Evolutionary conservation across 2,888 invertebrate species (phyloP).

Genomic region (Yponomeuta plumbellus): DNA sequence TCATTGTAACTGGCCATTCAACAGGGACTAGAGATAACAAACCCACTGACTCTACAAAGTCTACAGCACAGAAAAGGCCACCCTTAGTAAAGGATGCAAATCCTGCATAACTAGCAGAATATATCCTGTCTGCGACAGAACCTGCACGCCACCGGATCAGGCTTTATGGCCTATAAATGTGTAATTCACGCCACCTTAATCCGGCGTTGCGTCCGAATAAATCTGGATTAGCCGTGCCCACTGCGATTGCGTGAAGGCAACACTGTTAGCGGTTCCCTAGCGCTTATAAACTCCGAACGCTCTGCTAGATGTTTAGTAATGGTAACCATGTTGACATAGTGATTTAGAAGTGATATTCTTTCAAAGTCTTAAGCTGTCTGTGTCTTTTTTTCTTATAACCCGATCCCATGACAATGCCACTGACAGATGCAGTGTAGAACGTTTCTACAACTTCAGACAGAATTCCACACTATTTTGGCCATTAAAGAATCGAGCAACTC

Average conservation of each 20-base stretch:
- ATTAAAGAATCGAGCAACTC: too few species aligned
- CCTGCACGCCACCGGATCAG: conserved; percentile 71
- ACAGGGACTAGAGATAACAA: too few species aligned
- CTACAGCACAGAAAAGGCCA: conserved; percentile 13
- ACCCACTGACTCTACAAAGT: neutral
- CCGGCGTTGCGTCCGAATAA: conserved; percentile 65
- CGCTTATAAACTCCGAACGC: neutral
- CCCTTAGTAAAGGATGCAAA: conserved; percentile 2
- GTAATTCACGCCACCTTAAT: conserved; percentile 76
- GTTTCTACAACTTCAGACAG: too few species aligned
- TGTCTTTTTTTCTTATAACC: too few species aligned
- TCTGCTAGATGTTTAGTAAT: neutral
- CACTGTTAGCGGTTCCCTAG: neutral
- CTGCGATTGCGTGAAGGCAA: conserved; percentile 48
- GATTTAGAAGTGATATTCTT: too few species aligned
- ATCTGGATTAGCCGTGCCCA: conserved; percentile 71
- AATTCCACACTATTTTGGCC: too few species aligned
- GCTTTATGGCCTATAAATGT: conserved; percentile 76
- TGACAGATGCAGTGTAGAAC: too few species aligned
- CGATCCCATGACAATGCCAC: too few species aligned
- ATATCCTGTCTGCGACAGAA: conserved; percentile 59
- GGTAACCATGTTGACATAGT: too few species aligned
- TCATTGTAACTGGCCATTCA: too few species aligned
- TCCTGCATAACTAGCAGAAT: conserved; percentile 42
- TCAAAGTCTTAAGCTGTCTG: too few species aligned